Evolutionary conservation across 2,888 invertebrate species (phyloP), one percentile per base, ranked within the genome.

Genomic region (Drosophila vallismaia): DNA sequence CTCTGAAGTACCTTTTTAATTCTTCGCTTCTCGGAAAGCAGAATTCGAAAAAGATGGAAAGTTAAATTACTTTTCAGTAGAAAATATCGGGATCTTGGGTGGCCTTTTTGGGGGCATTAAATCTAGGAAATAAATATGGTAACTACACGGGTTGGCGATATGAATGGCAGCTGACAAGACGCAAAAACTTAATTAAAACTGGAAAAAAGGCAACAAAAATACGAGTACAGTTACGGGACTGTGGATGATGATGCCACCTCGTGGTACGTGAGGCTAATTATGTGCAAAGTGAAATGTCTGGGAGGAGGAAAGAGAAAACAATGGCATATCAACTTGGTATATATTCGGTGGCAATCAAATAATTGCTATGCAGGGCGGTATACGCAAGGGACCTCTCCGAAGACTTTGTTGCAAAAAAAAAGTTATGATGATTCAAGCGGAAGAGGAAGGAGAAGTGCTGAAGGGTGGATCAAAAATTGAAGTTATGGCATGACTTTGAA

Each of bases 351-450:
- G 62, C 68, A 76, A 75, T 73, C 69, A 75, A 77, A 79, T 88
- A 87, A 85, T 85, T 88, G 75, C 73, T 73, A 88, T 85, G 88
- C 84, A 71, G 48, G 53, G 36, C 42, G 59, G 77, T 73, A 76
- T 70, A 82, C 77, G 71, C 79, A 72, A 84, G 60, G 53, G 49
- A 46, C 46, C 51, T 31, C 51, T 14, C 7, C 36, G 8, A 24
- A 9, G 14, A 12, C 6, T 58, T 58, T n/a, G 42, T 44, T 10
- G n/a, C 10, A 49, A 36, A 64, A 60, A 69, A 19, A 19, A 19
- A 19, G 19, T 69, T 36, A 62, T 73, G 58, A 59, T 58, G 74
- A 58, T 5, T 71, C 42, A 60, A 40, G 46, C 68, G 71, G 62
- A 60, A 71, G 64, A 72, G 64, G 72, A 70, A 68, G 58, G 14